Percentiles rank a stretch among this genome's conserved stretches.
Evolutionary conservation across 1,140 invertebrate species (phyloP).

Genomic region (Calosoma granatense): DNA sequence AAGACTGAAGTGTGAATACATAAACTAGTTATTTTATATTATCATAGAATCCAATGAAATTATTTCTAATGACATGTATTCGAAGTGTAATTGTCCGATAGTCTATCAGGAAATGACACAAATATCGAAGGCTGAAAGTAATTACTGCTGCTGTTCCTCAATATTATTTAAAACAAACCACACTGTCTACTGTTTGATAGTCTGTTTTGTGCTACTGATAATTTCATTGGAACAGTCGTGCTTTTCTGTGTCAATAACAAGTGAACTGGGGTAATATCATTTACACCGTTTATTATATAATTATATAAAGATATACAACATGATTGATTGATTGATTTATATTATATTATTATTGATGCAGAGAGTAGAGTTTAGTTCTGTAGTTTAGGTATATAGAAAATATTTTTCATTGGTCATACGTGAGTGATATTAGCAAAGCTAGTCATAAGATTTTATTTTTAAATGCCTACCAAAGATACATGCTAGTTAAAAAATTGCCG

Average conservation of each 20-base stretch:
- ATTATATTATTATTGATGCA: neutral
- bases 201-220: neutral
- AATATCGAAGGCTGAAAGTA: no score
- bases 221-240: neutral
- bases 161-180: no score
- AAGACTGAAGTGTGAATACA: slow-evolving; percentile 5
- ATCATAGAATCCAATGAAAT: neutral
- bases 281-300: no score
- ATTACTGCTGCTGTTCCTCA: no score
- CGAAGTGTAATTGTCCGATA: no score
- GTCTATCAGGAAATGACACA: no score
- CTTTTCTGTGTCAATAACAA: neutral
- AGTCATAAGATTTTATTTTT: slow-evolving; percentile 9
- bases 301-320: no score
- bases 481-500: slow-evolving; percentile 1
- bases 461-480: slow-evolving; percentile 6
- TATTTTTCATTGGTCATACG: neutral
- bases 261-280: neutral
- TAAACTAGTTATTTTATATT: neutral
- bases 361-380: neutral
- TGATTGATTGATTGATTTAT: neutral
- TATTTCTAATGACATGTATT: neutral
- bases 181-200: no score
- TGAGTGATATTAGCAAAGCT: slow-evolving; percentile 9
- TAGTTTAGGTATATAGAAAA: neutral